A percentile compares a stretch with the other conserved stretches of the same genome.
These are phyloP conservation scores for Neria commutata DNA, from an alignment of 2,888 invertebrate genomes.

Conservation along the genomic window DNA sequence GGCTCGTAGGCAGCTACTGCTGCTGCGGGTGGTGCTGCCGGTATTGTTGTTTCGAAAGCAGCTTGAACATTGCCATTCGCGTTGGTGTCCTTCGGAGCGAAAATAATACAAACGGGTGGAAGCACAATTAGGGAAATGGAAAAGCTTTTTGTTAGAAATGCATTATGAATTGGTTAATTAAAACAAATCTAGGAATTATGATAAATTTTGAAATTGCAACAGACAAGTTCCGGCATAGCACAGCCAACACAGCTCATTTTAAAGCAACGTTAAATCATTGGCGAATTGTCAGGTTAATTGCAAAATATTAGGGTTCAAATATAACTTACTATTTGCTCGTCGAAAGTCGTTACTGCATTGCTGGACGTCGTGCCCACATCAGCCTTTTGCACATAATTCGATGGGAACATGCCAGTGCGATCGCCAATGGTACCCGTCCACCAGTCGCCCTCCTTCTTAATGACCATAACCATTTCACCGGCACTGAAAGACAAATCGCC, in stretches of 20 bases:
- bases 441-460: slow-evolving; percentile 95
- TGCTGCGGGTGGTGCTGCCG: slow-evolving; percentile 23
- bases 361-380: slow-evolving; percentile 60
- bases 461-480: slow-evolving; percentile 86
- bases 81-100: slow-evolving; percentile 38
- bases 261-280: too few species aligned
- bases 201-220: not conserved
- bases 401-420: slow-evolving; percentile 92
- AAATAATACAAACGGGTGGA: slow-evolving; percentile 15
- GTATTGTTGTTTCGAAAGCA: slow-evolving; percentile 24
- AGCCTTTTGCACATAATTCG: slow-evolving; percentile 89
- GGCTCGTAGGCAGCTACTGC: slow-evolving; percentile 25
- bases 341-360: too few species aligned
- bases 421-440: slow-evolving; percentile 93
- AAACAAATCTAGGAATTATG: too few species aligned
- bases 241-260: too few species aligned
- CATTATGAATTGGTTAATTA: not conserved
- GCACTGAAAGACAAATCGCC: slow-evolving; percentile 90
- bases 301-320: too few species aligned
- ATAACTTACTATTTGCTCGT: too few species aligned
- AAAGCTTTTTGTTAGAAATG: not conserved
- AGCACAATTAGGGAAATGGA: slow-evolving; percentile 1
- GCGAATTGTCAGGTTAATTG: too few species aligned
- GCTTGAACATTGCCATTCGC: slow-evolving; percentile 43
- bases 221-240: not conserved